Percentiles rank a stretch among this genome's conserved stretches.
Evolutionary conservation across 2,113 vertebrate species (phyloP).

Genomic region (Lophochroa leadbeateri): DNA sequence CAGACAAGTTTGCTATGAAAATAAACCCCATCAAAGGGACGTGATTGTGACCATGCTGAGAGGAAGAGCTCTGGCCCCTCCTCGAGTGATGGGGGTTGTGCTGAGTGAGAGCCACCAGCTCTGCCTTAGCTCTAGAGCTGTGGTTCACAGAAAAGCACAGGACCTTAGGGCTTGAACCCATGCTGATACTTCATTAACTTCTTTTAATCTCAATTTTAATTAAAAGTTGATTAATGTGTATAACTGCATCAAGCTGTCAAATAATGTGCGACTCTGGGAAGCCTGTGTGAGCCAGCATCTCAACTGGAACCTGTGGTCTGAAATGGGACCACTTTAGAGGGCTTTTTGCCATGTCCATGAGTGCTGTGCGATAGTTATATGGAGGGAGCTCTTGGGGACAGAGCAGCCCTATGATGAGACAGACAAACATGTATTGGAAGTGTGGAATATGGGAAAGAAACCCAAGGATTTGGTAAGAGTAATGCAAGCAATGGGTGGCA

Average conservation of each 20-base stretch:
- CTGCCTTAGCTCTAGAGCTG: neutral
- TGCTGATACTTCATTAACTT: neutral
- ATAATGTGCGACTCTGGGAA: neutral
- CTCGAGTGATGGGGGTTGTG: neutral
- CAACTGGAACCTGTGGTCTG: neutral
- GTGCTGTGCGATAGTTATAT: neutral
- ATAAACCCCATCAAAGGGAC: slow-evolving; percentile 46
- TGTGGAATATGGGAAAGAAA: neutral
- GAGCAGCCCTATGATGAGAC: neutral
- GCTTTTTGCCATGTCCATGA: accelerated
- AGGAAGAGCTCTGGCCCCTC: slow-evolving; percentile 41
- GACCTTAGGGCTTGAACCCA: neutral
- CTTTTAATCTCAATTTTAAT: neutral
- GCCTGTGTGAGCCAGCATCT: neutral
- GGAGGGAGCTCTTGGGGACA: neutral
- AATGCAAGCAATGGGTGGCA: neutral
- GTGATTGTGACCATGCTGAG: neutral
- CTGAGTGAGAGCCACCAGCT: neutral
- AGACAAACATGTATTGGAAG: accelerated
- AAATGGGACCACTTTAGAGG: neutral
- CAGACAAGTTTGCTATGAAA: slow-evolving; percentile 42
- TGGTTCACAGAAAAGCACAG: neutral
- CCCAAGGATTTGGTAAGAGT: neutral
- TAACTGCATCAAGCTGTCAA: neutral
- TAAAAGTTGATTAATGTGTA: neutral